Evolutionary conservation across 2,888 invertebrate species (phyloP).

Genomic region (Endotricha flammealis): DNA sequence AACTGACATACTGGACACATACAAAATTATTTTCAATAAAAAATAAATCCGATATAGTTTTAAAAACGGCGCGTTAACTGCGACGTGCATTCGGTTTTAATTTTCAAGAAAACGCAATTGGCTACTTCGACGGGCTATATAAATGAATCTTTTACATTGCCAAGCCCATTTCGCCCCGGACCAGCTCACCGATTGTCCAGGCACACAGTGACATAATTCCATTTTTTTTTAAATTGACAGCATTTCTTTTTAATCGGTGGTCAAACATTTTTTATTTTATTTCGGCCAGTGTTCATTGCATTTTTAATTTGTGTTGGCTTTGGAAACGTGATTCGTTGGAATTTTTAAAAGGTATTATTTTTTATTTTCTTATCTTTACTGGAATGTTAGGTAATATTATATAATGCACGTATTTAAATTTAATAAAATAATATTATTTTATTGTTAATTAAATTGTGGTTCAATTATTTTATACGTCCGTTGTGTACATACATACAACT

Average conservation of each 20-base stretch:
- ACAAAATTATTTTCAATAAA: too few relatives aligned
- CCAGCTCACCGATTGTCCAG: constrained; percentile 20
- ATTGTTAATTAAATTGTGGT: too few relatives aligned
- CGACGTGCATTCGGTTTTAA: constrained; percentile 1
- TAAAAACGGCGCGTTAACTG: too few relatives aligned
- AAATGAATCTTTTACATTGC: constrained; percentile 38
- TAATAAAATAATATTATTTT: too few relatives aligned
- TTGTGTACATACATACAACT: too few relatives aligned
- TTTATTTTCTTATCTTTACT: constrained; percentile 14
- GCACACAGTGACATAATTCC: not conserved
- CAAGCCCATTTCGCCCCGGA: constrained; percentile 47
- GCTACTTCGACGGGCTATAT: constrained; percentile 32
- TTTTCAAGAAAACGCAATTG: constrained; percentile 16
- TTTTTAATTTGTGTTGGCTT: constrained; percentile 14
- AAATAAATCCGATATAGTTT: too few relatives aligned
- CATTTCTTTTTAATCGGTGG: constrained; percentile 1
- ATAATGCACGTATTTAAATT: not conserved
- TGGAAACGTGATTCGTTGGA: constrained; percentile 20
- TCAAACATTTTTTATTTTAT: constrained; percentile 8
- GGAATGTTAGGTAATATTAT: constrained; percentile 6
- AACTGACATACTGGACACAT: too few relatives aligned
- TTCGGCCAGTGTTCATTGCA: constrained; percentile 23
- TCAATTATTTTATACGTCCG: too few relatives aligned
- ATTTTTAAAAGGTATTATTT: constrained; percentile 31
- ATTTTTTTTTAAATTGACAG: not conserved